These are phyloP conservation scores for Homarus gammarus DNA, from an alignment of 2,888 invertebrate genomes.

Conservation along the genomic window DNA sequence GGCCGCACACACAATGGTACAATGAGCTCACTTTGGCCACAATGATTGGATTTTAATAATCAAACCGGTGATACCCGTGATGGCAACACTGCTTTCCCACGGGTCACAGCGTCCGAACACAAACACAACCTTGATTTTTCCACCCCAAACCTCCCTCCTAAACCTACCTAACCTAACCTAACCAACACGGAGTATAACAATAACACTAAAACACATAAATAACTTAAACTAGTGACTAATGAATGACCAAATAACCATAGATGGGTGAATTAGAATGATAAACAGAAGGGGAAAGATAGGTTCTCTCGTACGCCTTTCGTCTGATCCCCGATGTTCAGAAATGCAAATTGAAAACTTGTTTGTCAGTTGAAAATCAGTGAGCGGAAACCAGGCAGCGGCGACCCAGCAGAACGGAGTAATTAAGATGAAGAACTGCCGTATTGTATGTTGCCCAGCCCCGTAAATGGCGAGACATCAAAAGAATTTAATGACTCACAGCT, in stretches of 20 bases:
- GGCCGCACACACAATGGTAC: slow-evolving; percentile 16
- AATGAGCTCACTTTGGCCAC: slow-evolving; percentile 33
- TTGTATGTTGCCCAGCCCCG: slow-evolving; percentile 13
- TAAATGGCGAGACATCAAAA: not conserved
- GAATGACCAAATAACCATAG: too few relatives aligned
- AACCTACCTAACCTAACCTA: too few relatives aligned
- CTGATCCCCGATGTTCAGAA: slow-evolving; percentile 38
- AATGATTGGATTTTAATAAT: slow-evolving; percentile 68
- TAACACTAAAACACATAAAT: too few relatives aligned
- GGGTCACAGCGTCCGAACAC: slow-evolving; percentile 36
- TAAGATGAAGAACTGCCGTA: slow-evolving; percentile 47
- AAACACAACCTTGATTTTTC: not conserved
- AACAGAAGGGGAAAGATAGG: too few relatives aligned
- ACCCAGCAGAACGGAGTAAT: slow-evolving; percentile 28
- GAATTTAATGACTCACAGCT: not conserved
- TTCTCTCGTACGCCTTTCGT: not conserved
- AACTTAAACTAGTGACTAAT: too few relatives aligned
- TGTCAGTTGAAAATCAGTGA: slow-evolving; percentile 42
- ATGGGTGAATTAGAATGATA: too few relatives aligned
- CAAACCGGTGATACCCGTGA: slow-evolving; percentile 37
- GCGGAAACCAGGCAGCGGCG: slow-evolving; percentile 52
- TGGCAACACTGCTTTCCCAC: slow-evolving; percentile 56
- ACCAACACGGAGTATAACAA: too few relatives aligned
- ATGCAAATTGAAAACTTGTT: slow-evolving; percentile 68
- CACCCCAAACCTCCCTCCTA: too few relatives aligned